A percentile compares a stretch with the other conserved stretches of the same genome.
Evolutionary conservation across 35 echinoderm and acorn worm genomes (phyloP).

Genomic region (Heliocidaris tuberculata): DNA sequence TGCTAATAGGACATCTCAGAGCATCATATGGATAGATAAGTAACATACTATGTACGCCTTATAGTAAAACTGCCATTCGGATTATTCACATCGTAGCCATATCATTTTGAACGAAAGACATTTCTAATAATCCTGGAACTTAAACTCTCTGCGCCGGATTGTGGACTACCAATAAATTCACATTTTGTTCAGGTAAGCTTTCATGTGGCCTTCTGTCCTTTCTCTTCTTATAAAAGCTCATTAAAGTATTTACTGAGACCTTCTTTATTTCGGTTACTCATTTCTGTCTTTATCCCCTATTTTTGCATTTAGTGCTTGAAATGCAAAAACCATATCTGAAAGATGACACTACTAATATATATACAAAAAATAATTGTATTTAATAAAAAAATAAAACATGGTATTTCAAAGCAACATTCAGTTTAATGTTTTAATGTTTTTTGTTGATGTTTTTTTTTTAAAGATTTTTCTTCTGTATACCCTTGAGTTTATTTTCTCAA

Average conservation of each 20-base stretch:
- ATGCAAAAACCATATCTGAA: too few relatives aligned
- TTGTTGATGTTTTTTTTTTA: too few relatives aligned
- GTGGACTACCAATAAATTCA: neutral
- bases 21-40: neutral
- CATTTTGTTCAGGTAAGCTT: neutral
- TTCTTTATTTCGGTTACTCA: too few relatives aligned
- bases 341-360: too few relatives aligned
- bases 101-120: neutral
- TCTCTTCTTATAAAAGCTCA: neutral
- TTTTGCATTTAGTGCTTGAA: too few relatives aligned
- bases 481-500: too few relatives aligned
- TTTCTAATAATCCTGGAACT: neutral
- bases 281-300: too few relatives aligned
- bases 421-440: too few relatives aligned
- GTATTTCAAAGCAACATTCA: too few relatives aligned
- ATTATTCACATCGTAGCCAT: neutral
- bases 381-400: too few relatives aligned
- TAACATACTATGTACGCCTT: neutral
- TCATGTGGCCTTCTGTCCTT: neutral
- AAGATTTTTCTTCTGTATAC: too few relatives aligned
- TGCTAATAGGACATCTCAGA: neutral
- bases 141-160: neutral
- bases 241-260: neutral
- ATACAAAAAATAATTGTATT: too few relatives aligned
- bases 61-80: neutral